Conservation (phyloP, 2,113 vertebrate species). For the Ptychochromis oligacanthus region DNA sequence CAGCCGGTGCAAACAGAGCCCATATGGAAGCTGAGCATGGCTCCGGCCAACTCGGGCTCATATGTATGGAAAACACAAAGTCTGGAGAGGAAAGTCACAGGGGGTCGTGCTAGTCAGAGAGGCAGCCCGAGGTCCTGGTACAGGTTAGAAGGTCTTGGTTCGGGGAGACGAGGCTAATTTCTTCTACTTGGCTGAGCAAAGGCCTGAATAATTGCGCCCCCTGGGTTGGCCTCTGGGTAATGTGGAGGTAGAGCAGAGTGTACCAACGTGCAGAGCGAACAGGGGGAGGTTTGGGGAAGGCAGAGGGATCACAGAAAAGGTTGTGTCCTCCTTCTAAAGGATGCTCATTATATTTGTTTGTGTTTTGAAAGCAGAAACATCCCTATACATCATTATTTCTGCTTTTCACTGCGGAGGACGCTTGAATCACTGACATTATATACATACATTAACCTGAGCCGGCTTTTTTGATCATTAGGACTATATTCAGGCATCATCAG, state of each 20-base stretch:
- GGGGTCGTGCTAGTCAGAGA: conserved; percentile 68
- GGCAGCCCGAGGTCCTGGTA: conserved; percentile 69
- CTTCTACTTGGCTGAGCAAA: conserved; percentile 77
- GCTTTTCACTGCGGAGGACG: neutral
- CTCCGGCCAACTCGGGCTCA: conserved; percentile 52
- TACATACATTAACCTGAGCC: neutral
- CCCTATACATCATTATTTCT: neutral
- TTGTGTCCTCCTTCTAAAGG: conserved; percentile 18
- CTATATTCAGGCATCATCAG: neutral
- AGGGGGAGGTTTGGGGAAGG: neutral
- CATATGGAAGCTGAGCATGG: conserved; percentile 57
- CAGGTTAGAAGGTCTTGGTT: conserved; percentile 75
- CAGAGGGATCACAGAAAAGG: neutral
- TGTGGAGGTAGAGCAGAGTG: conserved; percentile 56
- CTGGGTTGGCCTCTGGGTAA: conserved; percentile 69
- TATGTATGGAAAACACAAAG: conserved; percentile 71
- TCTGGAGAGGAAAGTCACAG: conserved; percentile 56
- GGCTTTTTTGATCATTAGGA: neutral
- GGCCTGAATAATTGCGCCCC: conserved; percentile 77
- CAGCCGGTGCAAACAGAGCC: conserved; percentile 29
- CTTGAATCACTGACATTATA: neutral
- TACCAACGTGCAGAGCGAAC: conserved; percentile 25
- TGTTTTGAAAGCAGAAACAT: neutral
- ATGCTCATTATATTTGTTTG: conserved; percentile 21
- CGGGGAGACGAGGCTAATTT: conserved; percentile 73